Percentiles rank a stretch among this genome's conserved stretches.
phyloP scores from a whole-genome alignment of 2,113 vertebrate species.

The Columba livia region DNA sequence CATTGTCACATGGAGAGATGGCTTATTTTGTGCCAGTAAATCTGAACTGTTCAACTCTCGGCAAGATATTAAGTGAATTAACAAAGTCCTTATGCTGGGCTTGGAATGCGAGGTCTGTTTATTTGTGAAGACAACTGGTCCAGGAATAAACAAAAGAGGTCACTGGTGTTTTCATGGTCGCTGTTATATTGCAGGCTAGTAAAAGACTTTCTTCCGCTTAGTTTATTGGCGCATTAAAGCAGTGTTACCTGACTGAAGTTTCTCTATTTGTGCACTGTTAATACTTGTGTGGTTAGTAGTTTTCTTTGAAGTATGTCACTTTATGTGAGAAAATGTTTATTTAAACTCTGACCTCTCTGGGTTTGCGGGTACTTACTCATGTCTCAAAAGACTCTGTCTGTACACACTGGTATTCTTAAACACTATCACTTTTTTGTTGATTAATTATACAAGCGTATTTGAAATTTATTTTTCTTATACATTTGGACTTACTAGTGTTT shows the following conservation, averaged over 20 bases:
- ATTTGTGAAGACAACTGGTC: neutral
- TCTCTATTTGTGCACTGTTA: neutral
- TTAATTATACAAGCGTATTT: neutral
- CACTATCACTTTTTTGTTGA: neutral
- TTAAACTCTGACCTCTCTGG: neutral
- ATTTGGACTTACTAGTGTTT: neutral
- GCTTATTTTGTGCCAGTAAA: neutral
- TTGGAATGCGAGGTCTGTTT: conserved; percentile 39
- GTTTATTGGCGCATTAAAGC: neutral
- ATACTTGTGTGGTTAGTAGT: neutral
- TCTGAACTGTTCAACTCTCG: conserved; percentile 48
- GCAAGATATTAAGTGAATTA: conserved; percentile 54
- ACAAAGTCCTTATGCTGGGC: conserved; percentile 7
- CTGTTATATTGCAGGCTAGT: neutral
- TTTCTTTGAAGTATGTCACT: neutral
- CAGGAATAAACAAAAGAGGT: neutral
- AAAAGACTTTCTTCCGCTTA: neutral
- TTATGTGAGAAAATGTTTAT: neutral
- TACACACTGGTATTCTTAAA: neutral
- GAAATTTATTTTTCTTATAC: neutral
- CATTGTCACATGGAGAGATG: neutral
- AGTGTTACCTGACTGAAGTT: neutral
- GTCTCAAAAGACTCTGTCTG: neutral
- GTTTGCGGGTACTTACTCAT: neutral
- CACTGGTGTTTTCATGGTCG: neutral